Base-by-base conservation (phyloP, 2,113 vertebrate species). In the Heteronetta atricapilla region DNA sequence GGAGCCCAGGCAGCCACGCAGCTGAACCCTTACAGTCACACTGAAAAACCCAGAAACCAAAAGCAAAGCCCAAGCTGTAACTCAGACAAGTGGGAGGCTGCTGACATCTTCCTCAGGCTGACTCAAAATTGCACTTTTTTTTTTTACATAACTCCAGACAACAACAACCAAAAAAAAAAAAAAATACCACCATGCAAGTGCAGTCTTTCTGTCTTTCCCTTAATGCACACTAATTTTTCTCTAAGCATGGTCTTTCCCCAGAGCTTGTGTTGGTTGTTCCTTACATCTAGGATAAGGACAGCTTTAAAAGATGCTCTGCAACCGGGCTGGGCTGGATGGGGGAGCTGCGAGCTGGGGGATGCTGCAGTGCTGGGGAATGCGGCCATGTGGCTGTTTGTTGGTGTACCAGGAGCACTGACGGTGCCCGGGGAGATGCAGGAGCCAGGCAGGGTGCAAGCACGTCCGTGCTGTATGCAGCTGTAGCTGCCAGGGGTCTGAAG, bases 381-480 rank as follows among this genome's bases (percentile, higher is more conserved):
- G 56, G 44, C 38, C 13, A 20, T 34, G 19, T 5, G 13, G 3
- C 34, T 14, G 19, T 40, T 40, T 18, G 13, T 20, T 4, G 5
- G 13, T 2, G 16, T 7, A 2, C 2, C 0, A 7, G 7, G 16
- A 34, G 5, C 12, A 9, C 19, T 38, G 66, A 13, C 7, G 4
- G 31, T 25, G 29, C 13, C 20, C 20, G 48, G 2, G 33, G 5
- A 36, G 42, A 62, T 38, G 9, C 14, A 11, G 33, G 50, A 63
- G 18, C 34, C 0, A 1, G 8, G 4, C 10, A 1, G 56, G 0
- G 4, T 60, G 2, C 0, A 1, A 72, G 55, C 13, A 0, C 29
- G 56, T 34, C 2, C 14, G 2, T 36, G 25, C 33, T 2, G 4
- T 9, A 2, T 26, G 5, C 9, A 13, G 17, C 22, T 64, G 26